Evolutionary conservation across 2,888 invertebrate genomes (phyloP), one percentile per base, ranked within the genome.

Genomic region (Iphiclides podalirius): DNA sequence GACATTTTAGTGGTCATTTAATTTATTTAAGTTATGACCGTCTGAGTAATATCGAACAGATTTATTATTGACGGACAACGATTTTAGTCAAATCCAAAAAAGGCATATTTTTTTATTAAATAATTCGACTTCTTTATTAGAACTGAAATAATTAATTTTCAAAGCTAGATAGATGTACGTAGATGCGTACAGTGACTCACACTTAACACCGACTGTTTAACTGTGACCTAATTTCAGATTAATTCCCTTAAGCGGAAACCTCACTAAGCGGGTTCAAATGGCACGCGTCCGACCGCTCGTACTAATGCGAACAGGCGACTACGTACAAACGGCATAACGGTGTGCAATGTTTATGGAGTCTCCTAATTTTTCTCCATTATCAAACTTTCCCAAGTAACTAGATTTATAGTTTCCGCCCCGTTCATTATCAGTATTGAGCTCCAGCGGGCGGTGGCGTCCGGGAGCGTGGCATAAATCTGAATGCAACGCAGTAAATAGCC

Each of bases 231-330:
- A 88, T 88, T 88, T 82, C 72, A 78, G 75, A 87, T 88, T 87
- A 87, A 88, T 87, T 80, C 86, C 81, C 79, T 85, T 88, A 87
- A 78, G 76, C 78, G 80, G 88, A 88, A 88, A 87, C 88, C 88
- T 85, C 84, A 86, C 86, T 79, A 86, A 83, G 81, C 79, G 69
- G 79, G 84, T 82, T 83, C 79, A 75, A 82, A 84, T 78, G 74
- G 80, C 82, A 73, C 72, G 60, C 70, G 75, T 74, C 75, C 75
- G 70, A 68, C 70, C 72, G 70, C 54, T 68, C 62, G 63, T 63
- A 64, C 66, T 67, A 65, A 64, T 65, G 67, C 70, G 61, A 53
- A 57, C 59, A 56, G 63, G 61, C 54, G 55, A 53, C 54, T 60
- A 60, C 57, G 65, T 61, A 72, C 70, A 72, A 75, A 74, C 67